These are phyloP conservation scores for Capra hircus DNA, from an alignment of 2,113 vertebrate species.

Conservation along the genomic window DNA sequence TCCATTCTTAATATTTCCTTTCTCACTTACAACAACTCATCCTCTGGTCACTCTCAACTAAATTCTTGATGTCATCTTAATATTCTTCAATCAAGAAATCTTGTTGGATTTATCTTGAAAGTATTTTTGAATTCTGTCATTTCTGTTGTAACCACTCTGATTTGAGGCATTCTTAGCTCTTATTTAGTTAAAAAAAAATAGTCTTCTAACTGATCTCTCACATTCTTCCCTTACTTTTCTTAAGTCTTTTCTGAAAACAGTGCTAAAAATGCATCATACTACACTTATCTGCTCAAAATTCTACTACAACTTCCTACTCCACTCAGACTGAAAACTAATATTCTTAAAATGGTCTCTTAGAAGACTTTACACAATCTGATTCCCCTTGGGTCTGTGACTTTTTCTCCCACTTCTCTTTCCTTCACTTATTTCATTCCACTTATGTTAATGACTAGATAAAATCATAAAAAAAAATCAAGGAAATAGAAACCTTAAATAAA, in stretches of 20 bases:
- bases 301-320: not conserved
- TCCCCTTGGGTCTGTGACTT: not conserved
- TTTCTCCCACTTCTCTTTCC: not conserved
- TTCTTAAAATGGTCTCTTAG: not conserved
- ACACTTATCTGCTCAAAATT: not conserved
- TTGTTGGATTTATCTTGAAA: not conserved
- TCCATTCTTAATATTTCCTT: too few relatives aligned
- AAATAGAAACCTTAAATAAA: not conserved
- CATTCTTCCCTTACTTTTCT: not conserved
- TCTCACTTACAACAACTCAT: not conserved
- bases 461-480: not conserved
- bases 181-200: not conserved
- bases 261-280: not conserved
- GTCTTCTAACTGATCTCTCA: not conserved
- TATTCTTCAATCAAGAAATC: not conserved
- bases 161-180: not conserved
- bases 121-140: not conserved
- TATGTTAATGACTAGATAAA: not conserved
- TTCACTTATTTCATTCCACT: not conserved
- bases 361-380: too few relatives aligned
- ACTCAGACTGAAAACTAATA: not conserved
- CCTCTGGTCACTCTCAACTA: not conserved
- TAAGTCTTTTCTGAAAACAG: not conserved
- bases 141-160: not conserved
- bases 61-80: not conserved